Conservation (phyloP, 2,888 invertebrate genomes). For the Himalopsyche kuldschensis region DNA sequence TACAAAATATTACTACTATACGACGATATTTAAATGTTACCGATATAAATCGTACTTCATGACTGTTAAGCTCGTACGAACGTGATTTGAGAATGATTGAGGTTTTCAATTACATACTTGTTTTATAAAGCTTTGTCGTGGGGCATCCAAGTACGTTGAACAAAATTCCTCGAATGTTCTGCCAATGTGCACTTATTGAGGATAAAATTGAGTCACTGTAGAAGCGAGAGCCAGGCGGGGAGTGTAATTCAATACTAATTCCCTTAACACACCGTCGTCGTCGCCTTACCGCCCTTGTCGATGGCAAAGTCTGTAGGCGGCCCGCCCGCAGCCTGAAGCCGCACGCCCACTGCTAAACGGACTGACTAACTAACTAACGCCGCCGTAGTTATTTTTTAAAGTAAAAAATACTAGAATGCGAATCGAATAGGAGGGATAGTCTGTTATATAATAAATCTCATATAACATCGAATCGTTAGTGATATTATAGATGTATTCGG, state of each 20-base stretch:
- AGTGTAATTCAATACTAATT: constrained; percentile 25
- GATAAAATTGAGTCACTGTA: constrained; percentile 5
- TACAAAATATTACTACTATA: too few species aligned
- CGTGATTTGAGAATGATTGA: too few species aligned
- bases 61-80: too few species aligned
- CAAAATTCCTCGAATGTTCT: not conserved
- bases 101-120: too few species aligned
- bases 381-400: not conserved
- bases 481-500: too few species aligned
- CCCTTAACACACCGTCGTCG: constrained; percentile 7
- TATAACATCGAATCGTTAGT: too few species aligned
- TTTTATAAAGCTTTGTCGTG: not conserved
- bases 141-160: not conserved
- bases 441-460: too few species aligned
- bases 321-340: not conserved
- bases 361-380: not conserved
- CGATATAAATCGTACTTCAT: too few species aligned
- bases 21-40: too few species aligned
- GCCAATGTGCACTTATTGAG: not conserved
- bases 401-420: not conserved
- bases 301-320: not conserved
- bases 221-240: not conserved
- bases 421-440: not conserved
- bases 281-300: not conserved
- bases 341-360: not conserved